Percentiles rank a stretch among this genome's conserved stretches.
Conservation (phyloP, 2,113 vertebrate species). For the Plotosus lineatus region DNA sequence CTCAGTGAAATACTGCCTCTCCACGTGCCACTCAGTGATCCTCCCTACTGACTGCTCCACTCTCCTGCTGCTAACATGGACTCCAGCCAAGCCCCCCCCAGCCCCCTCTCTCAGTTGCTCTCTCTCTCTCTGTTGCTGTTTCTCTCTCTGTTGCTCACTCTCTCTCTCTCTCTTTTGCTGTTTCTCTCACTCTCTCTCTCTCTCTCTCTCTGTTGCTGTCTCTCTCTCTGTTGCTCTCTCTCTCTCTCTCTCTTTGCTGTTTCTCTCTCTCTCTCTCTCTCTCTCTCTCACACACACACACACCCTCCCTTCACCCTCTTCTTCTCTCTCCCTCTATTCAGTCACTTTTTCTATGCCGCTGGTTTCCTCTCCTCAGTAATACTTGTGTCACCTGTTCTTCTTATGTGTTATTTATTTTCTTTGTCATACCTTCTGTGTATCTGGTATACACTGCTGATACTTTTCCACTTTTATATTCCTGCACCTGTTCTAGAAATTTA, state of each 20-base stretch:
- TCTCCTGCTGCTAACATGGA: conserved; percentile 56
- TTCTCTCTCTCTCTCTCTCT: conserved; percentile 13
- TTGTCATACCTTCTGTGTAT: neutral
- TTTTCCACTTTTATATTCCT: neutral
- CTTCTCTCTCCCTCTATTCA: conserved; percentile 3
- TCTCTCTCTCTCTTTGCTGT: neutral
- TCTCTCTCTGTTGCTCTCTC: conserved; percentile 20
- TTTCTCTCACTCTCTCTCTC: neutral
- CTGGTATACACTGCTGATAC: neutral
- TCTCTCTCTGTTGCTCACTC: conserved; percentile 1
- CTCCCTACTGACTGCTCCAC: conserved; percentile 51
- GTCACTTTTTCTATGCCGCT: neutral
- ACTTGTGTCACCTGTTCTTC: conserved; percentile 25
- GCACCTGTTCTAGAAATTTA: neutral
- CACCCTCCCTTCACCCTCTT: neutral
- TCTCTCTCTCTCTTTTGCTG: neutral
- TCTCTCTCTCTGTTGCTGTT: neutral
- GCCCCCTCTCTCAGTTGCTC: conserved; percentile 16
- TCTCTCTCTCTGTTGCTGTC: conserved; percentile 10
- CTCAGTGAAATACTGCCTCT: conserved; percentile 52
- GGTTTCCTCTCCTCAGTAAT: neutral
- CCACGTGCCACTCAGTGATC: conserved; percentile 56
- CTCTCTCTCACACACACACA: neutral
- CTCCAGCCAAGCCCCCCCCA: conserved; percentile 43
- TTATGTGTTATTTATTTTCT: neutral